A percentile compares a stretch with the other conserved stretches of the same genome.
Evolutionary conservation across 2,113 vertebrate genomes (phyloP).

Genomic region (Gopherus evgoodei): DNA sequence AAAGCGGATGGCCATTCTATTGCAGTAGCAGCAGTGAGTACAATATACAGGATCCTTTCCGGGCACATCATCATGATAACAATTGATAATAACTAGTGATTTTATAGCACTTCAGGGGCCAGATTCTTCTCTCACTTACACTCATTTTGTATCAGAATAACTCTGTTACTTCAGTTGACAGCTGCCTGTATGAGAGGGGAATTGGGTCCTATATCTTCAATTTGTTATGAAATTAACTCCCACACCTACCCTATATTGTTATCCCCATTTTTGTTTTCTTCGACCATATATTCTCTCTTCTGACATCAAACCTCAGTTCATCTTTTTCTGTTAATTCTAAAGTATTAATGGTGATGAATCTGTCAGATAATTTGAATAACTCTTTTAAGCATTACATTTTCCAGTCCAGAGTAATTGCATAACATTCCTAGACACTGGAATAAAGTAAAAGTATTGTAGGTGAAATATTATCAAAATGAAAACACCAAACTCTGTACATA

Average conservation of each 20-base stretch:
- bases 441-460: neutral
- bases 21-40: slow-evolving; percentile 74
- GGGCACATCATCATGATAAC: neutral
- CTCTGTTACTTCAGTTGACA: neutral
- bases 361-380: neutral
- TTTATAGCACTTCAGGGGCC: neutral
- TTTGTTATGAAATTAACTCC: neutral
- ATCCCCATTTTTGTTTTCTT: neutral
- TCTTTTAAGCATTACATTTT: neutral
- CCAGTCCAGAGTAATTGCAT: neutral
- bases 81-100: neutral
- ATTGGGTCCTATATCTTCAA: neutral
- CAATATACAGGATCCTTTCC: neutral
- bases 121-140: neutral
- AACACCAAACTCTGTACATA: neutral
- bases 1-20: slow-evolving; percentile 71
- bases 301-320: neutral
- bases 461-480: neutral
- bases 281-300: neutral
- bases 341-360: neutral
- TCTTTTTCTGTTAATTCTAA: neutral
- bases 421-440: neutral
- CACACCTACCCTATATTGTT: neutral
- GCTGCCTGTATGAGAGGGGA: neutral
- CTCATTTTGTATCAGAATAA: neutral